These are phyloP conservation scores for Porphyrio hochstetteri DNA, from an alignment of 2,113 vertebrate species.

Conservation along the genomic window DNA sequence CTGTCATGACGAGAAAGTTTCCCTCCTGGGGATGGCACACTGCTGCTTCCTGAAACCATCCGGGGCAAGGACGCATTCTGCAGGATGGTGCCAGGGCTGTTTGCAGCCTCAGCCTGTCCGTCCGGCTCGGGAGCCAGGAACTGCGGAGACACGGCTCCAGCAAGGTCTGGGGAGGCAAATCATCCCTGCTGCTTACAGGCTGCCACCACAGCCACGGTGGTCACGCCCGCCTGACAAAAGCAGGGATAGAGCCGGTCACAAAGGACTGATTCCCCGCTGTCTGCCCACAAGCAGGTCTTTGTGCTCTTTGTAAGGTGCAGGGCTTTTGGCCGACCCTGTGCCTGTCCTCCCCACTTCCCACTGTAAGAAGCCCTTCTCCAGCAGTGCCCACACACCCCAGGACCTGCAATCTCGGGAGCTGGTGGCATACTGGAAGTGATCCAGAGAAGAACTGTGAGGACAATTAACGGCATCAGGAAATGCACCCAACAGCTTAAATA, in stretches of 20 bases:
- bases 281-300: neutral
- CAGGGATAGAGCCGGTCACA: neutral
- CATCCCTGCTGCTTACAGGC: neutral
- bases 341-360: neutral
- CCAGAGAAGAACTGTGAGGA: neutral
- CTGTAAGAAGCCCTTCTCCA: neutral
- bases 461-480: neutral
- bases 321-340: neutral
- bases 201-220: neutral
- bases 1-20: neutral
- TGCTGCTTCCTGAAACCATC: neutral
- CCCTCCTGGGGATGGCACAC: neutral
- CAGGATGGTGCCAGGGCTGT: neutral
- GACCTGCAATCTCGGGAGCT: neutral
- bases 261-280: neutral
- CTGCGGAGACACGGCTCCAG: accelerated
- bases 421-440: neutral
- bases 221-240: neutral
- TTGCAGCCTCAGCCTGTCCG: neutral
- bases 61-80: neutral
- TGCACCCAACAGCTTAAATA: neutral
- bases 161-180: neutral
- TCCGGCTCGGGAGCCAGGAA: accelerated
- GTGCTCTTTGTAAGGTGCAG: neutral
- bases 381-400: accelerated